Base-by-base conservation (phyloP, 2,888 invertebrate genomes). In the Leptopterna dolabrata region DNA sequence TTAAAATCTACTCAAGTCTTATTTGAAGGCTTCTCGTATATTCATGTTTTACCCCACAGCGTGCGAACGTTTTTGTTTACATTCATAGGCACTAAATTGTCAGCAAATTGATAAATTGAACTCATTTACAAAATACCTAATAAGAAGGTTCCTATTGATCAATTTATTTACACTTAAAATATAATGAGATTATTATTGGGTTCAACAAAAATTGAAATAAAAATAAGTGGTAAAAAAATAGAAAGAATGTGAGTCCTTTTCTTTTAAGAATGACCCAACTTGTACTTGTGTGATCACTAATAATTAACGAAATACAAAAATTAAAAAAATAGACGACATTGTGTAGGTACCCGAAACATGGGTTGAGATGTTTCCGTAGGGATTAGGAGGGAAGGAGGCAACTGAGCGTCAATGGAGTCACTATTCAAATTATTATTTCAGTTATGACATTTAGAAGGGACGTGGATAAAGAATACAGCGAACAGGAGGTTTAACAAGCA, bases 1-100 rank as follows among this genome's bases (percentile, higher is more conserved):
- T 47, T 47, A 30, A 70, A 85, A 73, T 45, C 71, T 85, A 85
- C 30, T 85, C 71, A 85, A 85, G 85, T 85, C 85, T 85, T 85
- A 85, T 85, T 47, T n/a, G 47, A 85, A 85, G 85, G 85, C 85
- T 85, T 47, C 16, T 83, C 81, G 55, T 81, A 71, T 27, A 30
- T 82, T 51, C 3, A 70, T 36, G 27, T 51, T 83, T 83, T 70
- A 83, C 47, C 83, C 71, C 83, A 70, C 81, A 81, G 55, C 55
- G 29, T 30, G 30, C 24, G 70, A 83, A 70, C 36, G 36, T 36
- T 24, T 55, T 55, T 47, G 16, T 16, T 47, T 9, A 47, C 47
- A 47, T 63, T 83, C 7, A 4, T 83, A 83, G 83, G 83, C 83
- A 83, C 83, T 81, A 47, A 83, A 16, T 70, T 41, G 71, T 83